Evolutionary conservation across 2,888 invertebrate species (phyloP).

Genomic region (Nephrocerus scutellatus): DNA sequence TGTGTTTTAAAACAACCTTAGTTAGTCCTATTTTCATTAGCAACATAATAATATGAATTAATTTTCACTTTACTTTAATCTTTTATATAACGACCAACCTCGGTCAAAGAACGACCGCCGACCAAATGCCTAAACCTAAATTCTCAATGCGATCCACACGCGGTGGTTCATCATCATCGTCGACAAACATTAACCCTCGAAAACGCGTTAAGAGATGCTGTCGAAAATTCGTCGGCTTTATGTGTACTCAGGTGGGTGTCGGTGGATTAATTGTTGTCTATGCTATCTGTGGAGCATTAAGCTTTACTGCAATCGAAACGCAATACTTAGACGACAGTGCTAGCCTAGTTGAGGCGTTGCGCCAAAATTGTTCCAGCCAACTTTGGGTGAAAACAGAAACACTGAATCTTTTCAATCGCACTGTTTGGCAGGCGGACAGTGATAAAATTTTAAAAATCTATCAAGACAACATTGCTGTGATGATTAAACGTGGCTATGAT

Average conservation of each 20-base stretch:
- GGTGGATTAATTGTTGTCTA: conserved; percentile 82
- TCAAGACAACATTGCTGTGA: conserved; percentile 60
- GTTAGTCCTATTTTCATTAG: no score
- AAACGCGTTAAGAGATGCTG: conserved; percentile 79
- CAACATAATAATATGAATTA: no score
- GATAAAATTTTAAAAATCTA: conserved; percentile 58
- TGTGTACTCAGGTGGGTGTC: conserved; percentile 89
- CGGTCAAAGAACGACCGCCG: no score
- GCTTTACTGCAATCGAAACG: conserved; percentile 72
- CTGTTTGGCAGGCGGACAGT: conserved; percentile 56
- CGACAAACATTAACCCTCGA: conserved; percentile 60
- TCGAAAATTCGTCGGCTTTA: conserved; percentile 78
- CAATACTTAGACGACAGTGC: conserved; percentile 51
- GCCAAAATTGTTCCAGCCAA: conserved; percentile 55
- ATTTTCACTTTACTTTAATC: no score
- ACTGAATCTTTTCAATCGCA: conserved; percentile 63
- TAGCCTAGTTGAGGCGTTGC: conserved; percentile 51
- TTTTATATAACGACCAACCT: no score
- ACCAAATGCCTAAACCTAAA: conserved; percentile 39
- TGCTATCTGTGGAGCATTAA: conserved; percentile 75
- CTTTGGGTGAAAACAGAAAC: conserved; percentile 64
- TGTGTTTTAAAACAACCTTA: no score
- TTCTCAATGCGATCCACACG: conserved; percentile 61
- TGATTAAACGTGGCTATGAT: conserved; percentile 64
- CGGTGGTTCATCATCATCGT: conserved; percentile 57